Base-by-base conservation (phyloP, 1,140 invertebrate genomes). In the Lepidurus couesii region DNA sequence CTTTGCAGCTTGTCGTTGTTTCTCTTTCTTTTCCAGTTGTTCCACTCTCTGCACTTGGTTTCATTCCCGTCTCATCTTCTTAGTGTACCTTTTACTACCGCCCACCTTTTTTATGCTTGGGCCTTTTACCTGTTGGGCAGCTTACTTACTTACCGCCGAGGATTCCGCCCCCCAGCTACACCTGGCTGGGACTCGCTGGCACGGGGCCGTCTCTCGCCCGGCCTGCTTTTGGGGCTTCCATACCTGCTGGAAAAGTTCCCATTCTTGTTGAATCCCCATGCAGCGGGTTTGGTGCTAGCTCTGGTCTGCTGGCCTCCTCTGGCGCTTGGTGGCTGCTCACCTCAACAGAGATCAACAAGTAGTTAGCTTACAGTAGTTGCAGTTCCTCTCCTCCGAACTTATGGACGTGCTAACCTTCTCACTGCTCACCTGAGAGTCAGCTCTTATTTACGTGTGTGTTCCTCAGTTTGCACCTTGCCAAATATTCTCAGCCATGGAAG, bases 101-200 rank as follows among this genome's bases (percentile, higher is more conserved):
- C 53, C 53, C 53, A 65, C 53, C 53, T 65, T 65, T 65, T 65
- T 65, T 65, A 65, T 65, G 53, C 53, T 21, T 65, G 53, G 53
- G 53, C 53, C 53, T 65, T 65, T 16, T 65, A 65, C 53, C 53
- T 65, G 8, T 16, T 65, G 53, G 53, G 53, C 53, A 65, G 53
- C 53, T 65, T 34, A 34, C 34, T 65, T 65, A 65, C 53, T 65
- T 65, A 65, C 53, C 53, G 53, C 53, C 53, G 53, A 65, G 53
- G 53, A 65, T 65, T 65, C 53, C 53, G 53, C 53, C 53, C 53
- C 53, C 53, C 53, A 65, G 53, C 53, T 65, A 65, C 53, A 65
- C 53, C 21, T 65, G 53, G 53, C 53, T 65, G 53, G n/a, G 21
- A 21, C 53, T 65, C 53, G 8, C 53, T 65, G 53, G 53, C 53